These are phyloP conservation scores for Mastacembelus armatus DNA, from an alignment of 2,797 vertebrate species.

Conservation along the genomic window DNA sequence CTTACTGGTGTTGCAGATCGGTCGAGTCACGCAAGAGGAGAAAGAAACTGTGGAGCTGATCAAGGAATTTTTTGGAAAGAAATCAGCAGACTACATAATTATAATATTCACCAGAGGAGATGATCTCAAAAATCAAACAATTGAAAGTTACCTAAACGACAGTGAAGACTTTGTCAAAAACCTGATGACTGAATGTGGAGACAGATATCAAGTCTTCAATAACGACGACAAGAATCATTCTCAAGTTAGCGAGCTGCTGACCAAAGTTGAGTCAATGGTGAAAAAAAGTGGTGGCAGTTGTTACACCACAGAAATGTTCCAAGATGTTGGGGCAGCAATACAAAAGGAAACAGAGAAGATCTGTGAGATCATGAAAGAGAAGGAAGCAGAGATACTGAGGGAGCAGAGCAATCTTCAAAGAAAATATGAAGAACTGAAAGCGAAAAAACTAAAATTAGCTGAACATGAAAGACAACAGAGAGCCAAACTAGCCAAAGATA, in stretches of 20 bases:
- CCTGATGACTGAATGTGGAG: background rate
- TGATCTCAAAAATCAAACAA: background rate
- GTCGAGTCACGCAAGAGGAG: slow-evolving; percentile 42
- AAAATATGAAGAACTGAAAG: background rate
- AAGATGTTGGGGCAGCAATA: slow-evolving; percentile 40
- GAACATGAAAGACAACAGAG: background rate
- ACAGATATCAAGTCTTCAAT: slow-evolving; percentile 51
- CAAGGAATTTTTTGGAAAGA: slow-evolving; percentile 28
- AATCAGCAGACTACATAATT: slow-evolving; percentile 34
- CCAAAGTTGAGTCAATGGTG: slow-evolving; percentile 21
- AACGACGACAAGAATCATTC: slow-evolving; percentile 30
- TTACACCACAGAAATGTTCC: slow-evolving; percentile 45
- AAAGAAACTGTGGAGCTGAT: slow-evolving; percentile 16
- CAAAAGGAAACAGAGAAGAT: slow-evolving; percentile 20
- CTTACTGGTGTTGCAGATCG: slow-evolving; percentile 49
- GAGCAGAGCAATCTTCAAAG: background rate
- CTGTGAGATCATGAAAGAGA: slow-evolving; percentile 23
- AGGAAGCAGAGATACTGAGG: slow-evolving; percentile 8
- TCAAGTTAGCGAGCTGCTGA: slow-evolving; percentile 53
- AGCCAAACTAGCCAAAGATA: background rate
- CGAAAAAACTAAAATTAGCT: too few species aligned
- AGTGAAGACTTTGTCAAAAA: rapidly evolving
- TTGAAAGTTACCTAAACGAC: slow-evolving; percentile 30
- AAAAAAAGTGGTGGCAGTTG: background rate
- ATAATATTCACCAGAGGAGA: slow-evolving; percentile 57